Evolutionary conservation across 2,888 invertebrate species (phyloP).

Genomic region (Stenolophus ochropezus): DNA sequence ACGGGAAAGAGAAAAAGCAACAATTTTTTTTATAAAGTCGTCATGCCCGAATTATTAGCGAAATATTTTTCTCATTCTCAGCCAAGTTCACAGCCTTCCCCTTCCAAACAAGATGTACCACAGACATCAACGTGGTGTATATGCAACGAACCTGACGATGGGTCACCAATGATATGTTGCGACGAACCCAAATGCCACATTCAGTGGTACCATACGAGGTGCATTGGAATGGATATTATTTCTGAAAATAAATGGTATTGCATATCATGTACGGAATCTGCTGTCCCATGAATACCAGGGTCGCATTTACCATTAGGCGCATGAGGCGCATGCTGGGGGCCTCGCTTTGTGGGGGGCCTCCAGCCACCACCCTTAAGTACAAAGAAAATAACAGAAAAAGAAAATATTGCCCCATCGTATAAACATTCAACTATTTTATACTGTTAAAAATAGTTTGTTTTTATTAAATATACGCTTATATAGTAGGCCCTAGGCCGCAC

Average conservation of each 20-base stretch:
- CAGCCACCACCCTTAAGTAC: no score
- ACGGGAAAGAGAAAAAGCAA: neutral
- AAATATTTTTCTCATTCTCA: no score
- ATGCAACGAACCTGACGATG: neutral
- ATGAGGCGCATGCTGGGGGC: no score
- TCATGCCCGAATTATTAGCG: neutral
- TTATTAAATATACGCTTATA: no score
- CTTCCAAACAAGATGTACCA: neutral
- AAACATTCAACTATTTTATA: no score
- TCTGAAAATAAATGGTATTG: neutral
- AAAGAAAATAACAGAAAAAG: no score
- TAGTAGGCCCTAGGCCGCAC: no score
- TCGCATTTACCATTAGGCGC: no score
- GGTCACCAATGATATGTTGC: slow-evolving; percentile 27
- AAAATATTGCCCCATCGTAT: no score
- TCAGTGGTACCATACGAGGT: neutral
- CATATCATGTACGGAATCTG: neutral
- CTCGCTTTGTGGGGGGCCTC: no score
- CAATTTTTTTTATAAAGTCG: neutral
- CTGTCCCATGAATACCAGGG: no score
- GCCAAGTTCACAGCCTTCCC: neutral
- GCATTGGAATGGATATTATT: neutral
- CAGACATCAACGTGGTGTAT: neutral
- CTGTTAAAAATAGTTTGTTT: no score
- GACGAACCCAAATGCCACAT: neutral